Evolutionary conservation across 1,140 invertebrate genomes (phyloP).

Genomic region (Eueides isabella): DNA sequence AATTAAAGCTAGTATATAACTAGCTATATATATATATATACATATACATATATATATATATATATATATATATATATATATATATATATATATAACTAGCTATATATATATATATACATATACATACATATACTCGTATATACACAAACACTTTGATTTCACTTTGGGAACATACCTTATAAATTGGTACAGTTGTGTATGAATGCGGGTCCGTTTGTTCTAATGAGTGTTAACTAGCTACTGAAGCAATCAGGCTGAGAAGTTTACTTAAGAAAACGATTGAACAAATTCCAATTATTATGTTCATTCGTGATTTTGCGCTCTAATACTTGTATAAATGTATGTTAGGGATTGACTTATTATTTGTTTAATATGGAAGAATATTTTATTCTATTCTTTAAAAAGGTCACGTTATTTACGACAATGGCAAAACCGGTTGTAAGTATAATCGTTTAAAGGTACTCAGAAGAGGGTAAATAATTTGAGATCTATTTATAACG

Average conservation of each 20-base stretch:
- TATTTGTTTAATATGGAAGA: neutral
- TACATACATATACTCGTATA: too few species aligned
- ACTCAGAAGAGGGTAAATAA: too few species aligned
- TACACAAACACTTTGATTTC: too few species aligned
- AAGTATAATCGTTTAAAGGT: neutral
- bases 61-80: too few species aligned
- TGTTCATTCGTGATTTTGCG: conserved; percentile 69
- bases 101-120: too few species aligned
- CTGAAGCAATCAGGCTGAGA: conserved; percentile 52
- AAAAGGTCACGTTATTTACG: neutral
- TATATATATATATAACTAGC: too few species aligned
- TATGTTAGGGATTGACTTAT: conserved; percentile 16
- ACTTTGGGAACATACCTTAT: conserved; percentile 7
- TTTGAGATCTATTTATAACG: too few species aligned
- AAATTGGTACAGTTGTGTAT: conserved; percentile 34
- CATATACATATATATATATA: too few species aligned
- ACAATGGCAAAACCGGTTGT: neutral
- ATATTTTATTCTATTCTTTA: neutral
- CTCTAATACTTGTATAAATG: conserved; percentile 54
- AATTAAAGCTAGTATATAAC: too few species aligned
- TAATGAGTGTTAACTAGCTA: conserved; percentile 52
- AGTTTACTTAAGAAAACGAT: conserved; percentile 52
- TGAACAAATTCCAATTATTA: conserved; percentile 50
- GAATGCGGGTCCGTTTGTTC: conserved; percentile 31
- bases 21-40: too few species aligned